Percentiles rank a stretch among this genome's conserved stretches.
Conservation (phyloP, 2,797 vertebrate genomes). For the Catamblyrhynchus diadema region DNA sequence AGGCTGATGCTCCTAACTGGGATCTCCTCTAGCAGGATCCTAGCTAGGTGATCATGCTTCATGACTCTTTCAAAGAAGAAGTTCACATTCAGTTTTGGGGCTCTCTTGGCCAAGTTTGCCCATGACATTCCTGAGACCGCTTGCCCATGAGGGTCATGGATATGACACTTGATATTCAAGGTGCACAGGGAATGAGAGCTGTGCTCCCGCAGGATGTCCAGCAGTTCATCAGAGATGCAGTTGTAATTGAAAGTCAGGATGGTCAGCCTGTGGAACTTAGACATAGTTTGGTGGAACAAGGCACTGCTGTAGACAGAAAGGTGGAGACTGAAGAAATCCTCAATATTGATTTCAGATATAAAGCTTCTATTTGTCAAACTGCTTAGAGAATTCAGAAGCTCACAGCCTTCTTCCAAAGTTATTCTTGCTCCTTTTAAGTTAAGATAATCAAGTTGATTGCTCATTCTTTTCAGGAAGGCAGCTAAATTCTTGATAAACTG, state of each 20-base stretch:
- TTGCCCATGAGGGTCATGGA: conserved; percentile 71
- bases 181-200: conserved; percentile 45
- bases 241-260: conserved; percentile 75
- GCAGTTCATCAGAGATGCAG: conserved; percentile 76
- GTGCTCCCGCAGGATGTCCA: conserved; percentile 60
- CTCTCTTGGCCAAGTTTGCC: conserved; percentile 67
- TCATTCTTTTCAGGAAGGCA: conserved; percentile 69
- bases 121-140: conserved; percentile 72
- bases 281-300: conserved; percentile 49
- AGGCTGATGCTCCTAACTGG: conserved; percentile 71
- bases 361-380: conserved; percentile 2
- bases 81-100: conserved; percentile 70
- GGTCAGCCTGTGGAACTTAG: conserved; percentile 55
- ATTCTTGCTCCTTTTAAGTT: conserved; percentile 71
- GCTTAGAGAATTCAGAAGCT: conserved; percentile 71
- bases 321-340: conserved; percentile 70
- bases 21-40: conserved; percentile 76
- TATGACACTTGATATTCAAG: conserved; percentile 73
- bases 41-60: conserved; percentile 63
- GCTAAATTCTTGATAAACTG: conserved; percentile 64
- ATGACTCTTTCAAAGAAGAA: conserved; percentile 72
- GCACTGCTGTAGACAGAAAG: conserved; percentile 58
- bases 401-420: conserved; percentile 68
- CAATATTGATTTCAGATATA: conserved; percentile 70
- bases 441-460: conserved; percentile 67